Evolutionary conservation across 2,888 invertebrate species (phyloP).

Genomic region (Hermodice carunculata): DNA sequence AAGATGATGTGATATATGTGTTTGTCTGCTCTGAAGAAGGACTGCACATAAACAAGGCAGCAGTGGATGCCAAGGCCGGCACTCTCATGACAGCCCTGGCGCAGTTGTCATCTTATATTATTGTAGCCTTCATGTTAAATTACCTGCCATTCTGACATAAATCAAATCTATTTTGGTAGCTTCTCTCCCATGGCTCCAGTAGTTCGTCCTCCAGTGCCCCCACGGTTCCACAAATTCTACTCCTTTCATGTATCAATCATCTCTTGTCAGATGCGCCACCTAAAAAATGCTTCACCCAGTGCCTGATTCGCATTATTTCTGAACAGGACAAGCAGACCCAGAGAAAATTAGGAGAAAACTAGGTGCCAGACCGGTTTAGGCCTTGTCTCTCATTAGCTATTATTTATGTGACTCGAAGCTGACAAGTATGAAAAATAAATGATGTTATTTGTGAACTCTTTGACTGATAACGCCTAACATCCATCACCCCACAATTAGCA

Average conservation of each 20-base stretch:
- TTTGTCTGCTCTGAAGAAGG: too few relatives aligned
- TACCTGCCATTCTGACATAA: slow-evolving; percentile 21
- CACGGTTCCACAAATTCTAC: too few relatives aligned
- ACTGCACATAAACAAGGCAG: too few relatives aligned
- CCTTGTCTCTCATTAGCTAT: slow-evolving; percentile 52
- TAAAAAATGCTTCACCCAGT: too few relatives aligned
- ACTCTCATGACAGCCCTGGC: slow-evolving; percentile 11
- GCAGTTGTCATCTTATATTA: slow-evolving; percentile 16
- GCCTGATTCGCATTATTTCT: too few relatives aligned
- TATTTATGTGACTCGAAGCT: slow-evolving; percentile 59
- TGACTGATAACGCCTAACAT: slow-evolving; percentile 63
- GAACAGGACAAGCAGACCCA: too few relatives aligned
- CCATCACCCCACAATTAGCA: slow-evolving; percentile 57
- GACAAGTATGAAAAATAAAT: slow-evolving; percentile 67
- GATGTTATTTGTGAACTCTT: slow-evolving; percentile 59
- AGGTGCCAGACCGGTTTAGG: slow-evolving; percentile 7
- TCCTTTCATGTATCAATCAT: too few relatives aligned
- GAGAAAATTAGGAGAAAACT: slow-evolving; percentile 8
- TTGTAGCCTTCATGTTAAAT: slow-evolving; percentile 15
- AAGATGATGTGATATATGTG: too few relatives aligned
- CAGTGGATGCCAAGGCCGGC: too few relatives aligned
- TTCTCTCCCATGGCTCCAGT: not conserved
- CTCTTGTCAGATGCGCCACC: too few relatives aligned
- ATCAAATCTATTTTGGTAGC: slow-evolving; percentile 14
- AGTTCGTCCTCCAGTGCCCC: too few relatives aligned